These are phyloP conservation scores for Triops cancriformis DNA, from an alignment of 1,140 invertebrate species.

Conservation along the genomic window DNA sequence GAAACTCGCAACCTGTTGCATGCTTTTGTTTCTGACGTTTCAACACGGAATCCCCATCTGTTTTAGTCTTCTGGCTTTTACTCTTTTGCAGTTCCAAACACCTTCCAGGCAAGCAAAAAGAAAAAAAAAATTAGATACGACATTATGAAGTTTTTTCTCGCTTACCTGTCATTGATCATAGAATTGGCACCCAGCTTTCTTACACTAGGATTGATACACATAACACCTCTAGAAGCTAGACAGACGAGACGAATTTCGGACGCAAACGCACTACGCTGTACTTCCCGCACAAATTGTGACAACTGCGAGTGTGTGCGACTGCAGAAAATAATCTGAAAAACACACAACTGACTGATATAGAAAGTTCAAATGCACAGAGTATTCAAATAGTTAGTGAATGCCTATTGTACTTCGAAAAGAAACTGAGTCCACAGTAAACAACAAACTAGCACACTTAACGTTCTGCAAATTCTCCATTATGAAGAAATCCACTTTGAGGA, in stretches of 20 bases:
- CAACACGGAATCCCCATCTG: slow-evolving; percentile 50
- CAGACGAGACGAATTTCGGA: slow-evolving; percentile 64
- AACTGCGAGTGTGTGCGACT: slow-evolving; percentile 95
- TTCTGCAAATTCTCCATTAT: too few relatives aligned
- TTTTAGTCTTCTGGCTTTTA: slow-evolving; percentile 47
- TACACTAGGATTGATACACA: slow-evolving; percentile 82
- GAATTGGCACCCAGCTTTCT: slow-evolving; percentile 61
- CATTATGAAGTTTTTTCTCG: slow-evolving; percentile 12
- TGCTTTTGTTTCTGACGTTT: slow-evolving; percentile 18
- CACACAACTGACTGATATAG: slow-evolving; percentile 20
- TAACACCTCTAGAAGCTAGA: slow-evolving; percentile 82
- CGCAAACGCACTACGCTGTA: slow-evolving; percentile 72
- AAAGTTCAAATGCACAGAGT: too few relatives aligned
- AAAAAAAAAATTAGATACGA: slow-evolving; percentile 17
- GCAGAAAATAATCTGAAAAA: slow-evolving; percentile 76
- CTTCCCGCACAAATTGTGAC: slow-evolving; percentile 84
- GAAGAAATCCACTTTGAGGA: too few relatives aligned
- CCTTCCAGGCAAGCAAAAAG: slow-evolving; percentile 37
- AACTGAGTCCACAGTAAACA: too few relatives aligned
- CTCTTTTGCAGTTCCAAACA: slow-evolving; percentile 77
- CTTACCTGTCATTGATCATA: slow-evolving; percentile 82
- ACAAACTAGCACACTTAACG: too few relatives aligned
- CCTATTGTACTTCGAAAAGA: too few relatives aligned
- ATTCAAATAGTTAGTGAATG: too few relatives aligned
- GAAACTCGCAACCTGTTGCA: slow-evolving; percentile 49